These are phyloP conservation scores for Noctua comes DNA, from an alignment of 2,888 invertebrate species.

Conservation along the genomic window DNA sequence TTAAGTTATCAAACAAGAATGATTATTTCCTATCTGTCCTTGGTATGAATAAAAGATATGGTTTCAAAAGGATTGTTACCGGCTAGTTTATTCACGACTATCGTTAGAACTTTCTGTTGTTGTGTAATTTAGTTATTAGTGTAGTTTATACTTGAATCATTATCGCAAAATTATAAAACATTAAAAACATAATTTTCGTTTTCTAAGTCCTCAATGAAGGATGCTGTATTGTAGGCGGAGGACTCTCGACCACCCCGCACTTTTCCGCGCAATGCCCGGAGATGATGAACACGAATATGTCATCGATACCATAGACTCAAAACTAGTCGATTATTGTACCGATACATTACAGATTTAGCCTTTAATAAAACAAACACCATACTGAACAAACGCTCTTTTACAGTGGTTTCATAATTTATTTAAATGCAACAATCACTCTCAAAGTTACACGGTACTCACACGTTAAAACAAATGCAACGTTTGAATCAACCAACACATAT, in stretches of 20 bases:
- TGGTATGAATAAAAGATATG: slow-evolving; percentile 41
- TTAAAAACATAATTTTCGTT: not conserved
- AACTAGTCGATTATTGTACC: no score
- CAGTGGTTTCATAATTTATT: not conserved
- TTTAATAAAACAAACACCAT: not conserved
- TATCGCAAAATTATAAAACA: not conserved
- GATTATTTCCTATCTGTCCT: slow-evolving; percentile 25
- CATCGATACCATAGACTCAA: no score
- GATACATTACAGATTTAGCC: no score
- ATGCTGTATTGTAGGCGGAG: no score
- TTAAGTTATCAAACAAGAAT: slow-evolving; percentile 25
- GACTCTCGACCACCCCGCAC: no score
- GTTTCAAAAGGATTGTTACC: slow-evolving; percentile 28
- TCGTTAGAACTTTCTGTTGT: not conserved
- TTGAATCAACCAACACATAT: slow-evolving; percentile 40
- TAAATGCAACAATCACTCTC: slow-evolving; percentile 19
- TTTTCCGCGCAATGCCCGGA: no score
- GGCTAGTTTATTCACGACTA: not conserved
- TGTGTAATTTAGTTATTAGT: slow-evolving; percentile 13
- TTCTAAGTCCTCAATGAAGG: not conserved
- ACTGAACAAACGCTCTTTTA: not conserved
- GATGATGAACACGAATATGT: no score
- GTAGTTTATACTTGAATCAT: not conserved
- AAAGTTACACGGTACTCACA: slow-evolving; percentile 17
- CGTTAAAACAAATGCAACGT: slow-evolving; percentile 38